Conservation (phyloP, 1,140 invertebrate genomes). For the Trichomalopsis sarcophagae region DNA sequence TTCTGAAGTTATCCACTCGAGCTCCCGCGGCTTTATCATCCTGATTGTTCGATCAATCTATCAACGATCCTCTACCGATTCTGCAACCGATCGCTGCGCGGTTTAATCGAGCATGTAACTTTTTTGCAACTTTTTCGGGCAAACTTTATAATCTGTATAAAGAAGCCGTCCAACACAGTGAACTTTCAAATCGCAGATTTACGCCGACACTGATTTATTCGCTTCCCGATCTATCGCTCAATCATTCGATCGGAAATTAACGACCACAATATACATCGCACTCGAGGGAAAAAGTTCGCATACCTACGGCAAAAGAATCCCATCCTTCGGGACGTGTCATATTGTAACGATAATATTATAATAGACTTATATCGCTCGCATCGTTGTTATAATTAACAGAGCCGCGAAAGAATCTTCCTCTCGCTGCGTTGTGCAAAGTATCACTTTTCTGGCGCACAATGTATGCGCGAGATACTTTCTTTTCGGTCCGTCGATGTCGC, state of each 20-base stretch:
- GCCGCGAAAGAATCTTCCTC: background rate
- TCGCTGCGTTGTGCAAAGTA: background rate
- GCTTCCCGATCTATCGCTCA: too few species aligned
- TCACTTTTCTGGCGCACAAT: conserved; percentile 12
- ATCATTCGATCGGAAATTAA: background rate
- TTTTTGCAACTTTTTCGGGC: too few species aligned
- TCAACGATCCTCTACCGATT: background rate
- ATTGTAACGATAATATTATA: background rate
- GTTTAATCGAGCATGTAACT: too few species aligned
- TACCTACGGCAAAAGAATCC: background rate
- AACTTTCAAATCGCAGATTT: too few species aligned
- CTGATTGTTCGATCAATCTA: conserved; percentile 17
- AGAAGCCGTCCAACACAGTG: too few species aligned
- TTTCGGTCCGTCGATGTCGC: background rate
- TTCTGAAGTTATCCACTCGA: too few species aligned
- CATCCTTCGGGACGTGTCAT: background rate
- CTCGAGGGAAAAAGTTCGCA: background rate
- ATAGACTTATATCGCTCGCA: background rate
- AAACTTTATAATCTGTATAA: too few species aligned
- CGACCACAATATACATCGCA: background rate
- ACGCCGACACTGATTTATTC: too few species aligned
- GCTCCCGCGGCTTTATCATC: background rate
- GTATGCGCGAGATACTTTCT: conserved; percentile 2
- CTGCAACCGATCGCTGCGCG: background rate
- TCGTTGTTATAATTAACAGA: background rate